Evolutionary conservation across 2,888 invertebrate genomes (phyloP), one percentile per base, ranked within the genome.

Genomic region (Phengaris alcon): DNA sequence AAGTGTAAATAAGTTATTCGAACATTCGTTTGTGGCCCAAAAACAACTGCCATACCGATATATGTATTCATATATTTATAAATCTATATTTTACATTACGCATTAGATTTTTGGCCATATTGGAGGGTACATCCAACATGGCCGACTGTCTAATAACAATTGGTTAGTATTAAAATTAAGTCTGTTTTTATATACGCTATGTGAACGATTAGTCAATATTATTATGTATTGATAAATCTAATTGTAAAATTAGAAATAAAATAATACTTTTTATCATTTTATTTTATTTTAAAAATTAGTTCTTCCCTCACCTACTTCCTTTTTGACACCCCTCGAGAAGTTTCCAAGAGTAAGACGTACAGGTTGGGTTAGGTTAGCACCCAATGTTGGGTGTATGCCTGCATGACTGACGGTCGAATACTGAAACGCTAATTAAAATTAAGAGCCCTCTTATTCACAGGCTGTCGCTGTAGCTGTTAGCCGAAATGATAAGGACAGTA

Each of bases 31-130:
- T 73, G 73, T 78, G 55, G 75, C 59, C 75, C 51, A 74, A 75
- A 75, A 77, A 78, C 78, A 82, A 83, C 84, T 84, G 84, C 84
- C 84, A 82, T 78, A 74, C 51, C 51, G 74, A 80, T 77, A 77
- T 79, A 81, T 79, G 78, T 78, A 76, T 76, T 82, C 83, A 82
- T 81, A 76, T 79, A 78, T 82, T 81, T 84, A 82, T 80, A 79
- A 83, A 83, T 83, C 81, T 84, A 79, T 82, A 79, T 79, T 81
- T 81, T 80, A 46, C 75, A 77, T 80, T 80, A 81, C 81, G 75
- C 82, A 91, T 91, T 92, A 91, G 91, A 88, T 82, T 85, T 90
- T 93, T 91, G 91, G 88, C 89, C 90, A 85, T 87, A 82, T 88
- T 86, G 93, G 86, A 87, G 86, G 89, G 85, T 77, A 77, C 57